Conservation (phyloP, 2,113 vertebrate genomes). For the Clupea harengus region DNA sequence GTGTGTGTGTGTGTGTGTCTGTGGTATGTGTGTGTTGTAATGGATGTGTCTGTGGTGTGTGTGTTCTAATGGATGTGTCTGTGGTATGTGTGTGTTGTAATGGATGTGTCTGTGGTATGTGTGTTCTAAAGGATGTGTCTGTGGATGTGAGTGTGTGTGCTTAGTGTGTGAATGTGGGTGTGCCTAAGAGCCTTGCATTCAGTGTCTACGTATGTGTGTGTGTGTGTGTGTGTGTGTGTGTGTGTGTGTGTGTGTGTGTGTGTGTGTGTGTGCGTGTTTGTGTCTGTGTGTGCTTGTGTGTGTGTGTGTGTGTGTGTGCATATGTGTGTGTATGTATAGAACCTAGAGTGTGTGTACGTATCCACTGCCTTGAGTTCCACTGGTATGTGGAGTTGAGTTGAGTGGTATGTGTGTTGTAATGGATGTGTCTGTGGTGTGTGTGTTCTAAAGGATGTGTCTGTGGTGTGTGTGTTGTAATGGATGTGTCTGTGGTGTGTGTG, state of each 20-base stretch:
- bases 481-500: background rate
- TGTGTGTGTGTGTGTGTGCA: constrained; percentile 35
- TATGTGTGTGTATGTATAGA: constrained; percentile 50
- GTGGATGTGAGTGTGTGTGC: no score
- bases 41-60: background rate
- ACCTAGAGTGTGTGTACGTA: background rate
- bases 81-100: background rate
- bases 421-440: background rate
- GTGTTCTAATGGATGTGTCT: constrained; percentile 31
- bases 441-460: background rate
- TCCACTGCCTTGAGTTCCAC: no score
- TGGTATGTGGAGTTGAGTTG: no score
- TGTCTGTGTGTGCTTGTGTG: constrained; percentile 1
- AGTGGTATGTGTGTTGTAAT: background rate
- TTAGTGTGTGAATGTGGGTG: no score
- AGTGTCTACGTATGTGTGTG: background rate
- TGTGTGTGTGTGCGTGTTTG: no score
- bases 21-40: background rate
- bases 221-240: constrained; percentile 23
- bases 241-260: constrained; percentile 24
- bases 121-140: no score
- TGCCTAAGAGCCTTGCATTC: no score
- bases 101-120: no score
- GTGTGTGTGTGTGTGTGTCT: no score
- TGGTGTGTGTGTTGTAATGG: background rate